These are phyloP conservation scores for Aspiorhynchus laticeps DNA, from an alignment of 2,113 vertebrate species.

Conservation along the genomic window DNA sequence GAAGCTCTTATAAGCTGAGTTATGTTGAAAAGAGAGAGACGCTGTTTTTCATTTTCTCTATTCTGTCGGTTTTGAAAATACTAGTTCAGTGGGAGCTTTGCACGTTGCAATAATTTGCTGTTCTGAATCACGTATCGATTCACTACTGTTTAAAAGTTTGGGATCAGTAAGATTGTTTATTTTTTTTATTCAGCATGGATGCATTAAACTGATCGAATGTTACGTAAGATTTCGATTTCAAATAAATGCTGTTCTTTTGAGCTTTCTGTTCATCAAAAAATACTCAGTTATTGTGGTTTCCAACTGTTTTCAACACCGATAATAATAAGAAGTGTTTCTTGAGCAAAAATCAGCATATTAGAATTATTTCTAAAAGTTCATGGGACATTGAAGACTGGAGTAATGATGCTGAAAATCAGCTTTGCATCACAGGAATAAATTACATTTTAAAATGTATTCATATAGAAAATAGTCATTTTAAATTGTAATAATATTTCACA, in stretches of 20 bases:
- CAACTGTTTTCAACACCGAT: background rate
- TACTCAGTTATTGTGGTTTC: background rate
- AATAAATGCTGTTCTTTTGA: background rate
- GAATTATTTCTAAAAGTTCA: background rate
- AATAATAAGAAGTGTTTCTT: background rate
- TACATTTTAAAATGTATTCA: background rate
- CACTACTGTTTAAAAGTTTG: background rate
- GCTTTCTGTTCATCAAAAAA: background rate
- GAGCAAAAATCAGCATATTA: background rate
- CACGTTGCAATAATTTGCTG: background rate
- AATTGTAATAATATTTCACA: background rate
- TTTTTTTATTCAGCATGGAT: background rate
- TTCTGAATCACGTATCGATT: background rate
- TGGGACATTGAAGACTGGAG: background rate
- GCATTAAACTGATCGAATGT: background rate
- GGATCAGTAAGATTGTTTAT: background rate
- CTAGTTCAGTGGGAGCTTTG: background rate
- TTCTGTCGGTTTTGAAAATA: background rate
- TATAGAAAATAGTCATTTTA: background rate
- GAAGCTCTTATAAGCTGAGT: background rate
- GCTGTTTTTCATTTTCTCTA: conserved; percentile 3
- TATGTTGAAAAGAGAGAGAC: background rate
- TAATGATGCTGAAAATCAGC: background rate
- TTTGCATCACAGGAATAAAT: background rate
- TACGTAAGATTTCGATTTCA: background rate